Evolutionary conservation across 1,140 invertebrate genomes (phyloP).

Genomic region (Drosophila navojoa): DNA sequence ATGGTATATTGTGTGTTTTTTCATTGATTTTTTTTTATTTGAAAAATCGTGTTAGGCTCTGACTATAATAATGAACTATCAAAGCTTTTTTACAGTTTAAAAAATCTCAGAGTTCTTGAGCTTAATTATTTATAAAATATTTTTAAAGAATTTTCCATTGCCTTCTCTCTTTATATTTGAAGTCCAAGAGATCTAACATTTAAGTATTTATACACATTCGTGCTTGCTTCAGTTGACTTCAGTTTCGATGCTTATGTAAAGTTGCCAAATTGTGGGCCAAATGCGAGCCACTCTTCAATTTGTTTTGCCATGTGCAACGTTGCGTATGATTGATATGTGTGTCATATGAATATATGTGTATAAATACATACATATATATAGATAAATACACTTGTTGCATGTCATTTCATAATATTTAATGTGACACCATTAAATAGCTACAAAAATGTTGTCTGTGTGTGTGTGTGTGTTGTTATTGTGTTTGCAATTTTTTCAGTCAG

Average conservation of each 20-base stretch:
- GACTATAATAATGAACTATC: too few relatives aligned
- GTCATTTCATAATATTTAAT: slow-evolving; percentile 67
- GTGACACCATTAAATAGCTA: slow-evolving; percentile 61
- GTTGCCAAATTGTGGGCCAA: slow-evolving; percentile 10
- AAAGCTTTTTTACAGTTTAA: too few relatives aligned
- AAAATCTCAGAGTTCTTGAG: too few relatives aligned
- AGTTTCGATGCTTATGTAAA: not conserved
- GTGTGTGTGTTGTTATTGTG: slow-evolving; percentile 9
- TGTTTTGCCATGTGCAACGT: slow-evolving; percentile 62
- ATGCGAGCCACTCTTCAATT: slow-evolving; percentile 7
- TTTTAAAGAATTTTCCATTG: too few relatives aligned
- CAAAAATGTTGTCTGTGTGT: slow-evolving; percentile 47
- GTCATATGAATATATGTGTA: slow-evolving; percentile 43
- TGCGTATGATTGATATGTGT: slow-evolving; percentile 77
- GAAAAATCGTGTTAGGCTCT: too few relatives aligned
- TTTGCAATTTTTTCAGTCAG: slow-evolving; percentile 12
- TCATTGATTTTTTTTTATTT: too few relatives aligned
- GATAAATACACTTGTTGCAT: slow-evolving; percentile 41
- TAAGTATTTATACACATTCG: not conserved
- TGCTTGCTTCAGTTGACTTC: not conserved
- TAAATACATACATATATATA: not conserved
- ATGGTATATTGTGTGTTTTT: too few relatives aligned
- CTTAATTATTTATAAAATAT: too few relatives aligned
- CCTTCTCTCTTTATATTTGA: too few relatives aligned
- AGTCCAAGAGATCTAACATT: too few relatives aligned